Percentiles rank a stretch among this genome's conserved stretches.
Conservation (phyloP, 2,888 invertebrate species). For the Autographa gamma region DNA sequence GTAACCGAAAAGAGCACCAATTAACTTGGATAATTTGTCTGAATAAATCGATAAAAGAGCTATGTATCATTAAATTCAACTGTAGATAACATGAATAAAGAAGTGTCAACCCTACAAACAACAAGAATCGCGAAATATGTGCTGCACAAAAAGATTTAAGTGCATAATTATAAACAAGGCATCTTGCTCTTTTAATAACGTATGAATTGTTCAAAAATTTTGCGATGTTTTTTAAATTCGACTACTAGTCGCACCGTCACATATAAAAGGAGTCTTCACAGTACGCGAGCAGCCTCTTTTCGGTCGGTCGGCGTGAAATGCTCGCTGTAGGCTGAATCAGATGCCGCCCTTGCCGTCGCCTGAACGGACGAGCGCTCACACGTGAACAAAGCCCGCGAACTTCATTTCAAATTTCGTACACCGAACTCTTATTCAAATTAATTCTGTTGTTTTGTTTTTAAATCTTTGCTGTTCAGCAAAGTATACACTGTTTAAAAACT, state of each 20-base stretch:
- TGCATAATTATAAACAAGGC: not conserved
- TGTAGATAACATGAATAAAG: too few relatives aligned
- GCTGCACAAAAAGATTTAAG: too few relatives aligned
- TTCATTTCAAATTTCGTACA: slow-evolving; percentile 59
- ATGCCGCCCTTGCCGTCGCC: slow-evolving; percentile 71
- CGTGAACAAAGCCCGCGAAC: slow-evolving; percentile 60
- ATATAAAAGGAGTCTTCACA: slow-evolving; percentile 63
- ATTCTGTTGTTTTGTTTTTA: slow-evolving; percentile 24
- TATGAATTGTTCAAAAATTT: not conserved
- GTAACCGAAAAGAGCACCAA: too few relatives aligned
- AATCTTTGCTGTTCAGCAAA: slow-evolving; percentile 8
- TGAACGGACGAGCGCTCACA: slow-evolving; percentile 65
- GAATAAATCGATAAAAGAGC: too few relatives aligned
- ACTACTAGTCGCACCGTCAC: slow-evolving; percentile 48
- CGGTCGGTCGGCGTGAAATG: slow-evolving; percentile 59
- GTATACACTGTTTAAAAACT: slow-evolving; percentile 23
- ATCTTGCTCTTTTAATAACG: not conserved
- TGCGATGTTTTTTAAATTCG: not conserved
- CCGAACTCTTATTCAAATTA: slow-evolving; percentile 42
- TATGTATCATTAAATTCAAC: too few relatives aligned
- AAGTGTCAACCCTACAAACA: too few relatives aligned
- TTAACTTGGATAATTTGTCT: too few relatives aligned
- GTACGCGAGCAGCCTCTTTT: slow-evolving; percentile 64
- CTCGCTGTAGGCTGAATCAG: slow-evolving; percentile 71
- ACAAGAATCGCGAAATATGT: too few relatives aligned